Base-by-base conservation (phyloP, 2,888 invertebrate species). In the Eristalinus sepulchralis region DNA sequence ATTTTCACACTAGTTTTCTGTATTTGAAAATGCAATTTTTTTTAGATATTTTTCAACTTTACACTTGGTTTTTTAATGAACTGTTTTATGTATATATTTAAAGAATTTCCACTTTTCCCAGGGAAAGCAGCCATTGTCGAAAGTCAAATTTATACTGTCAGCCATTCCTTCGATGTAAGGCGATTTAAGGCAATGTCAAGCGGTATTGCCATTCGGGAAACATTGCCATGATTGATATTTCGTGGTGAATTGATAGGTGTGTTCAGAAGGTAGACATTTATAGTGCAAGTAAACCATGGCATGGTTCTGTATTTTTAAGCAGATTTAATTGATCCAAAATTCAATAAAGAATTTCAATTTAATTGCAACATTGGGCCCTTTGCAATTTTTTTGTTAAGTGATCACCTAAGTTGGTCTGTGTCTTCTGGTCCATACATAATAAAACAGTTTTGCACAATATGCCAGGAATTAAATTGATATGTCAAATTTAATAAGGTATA, bases 81-180 rank as follows among this genome's bases (percentile, higher is more conserved):
- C 82, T 85, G 85, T 70, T 67, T 76, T 62, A 22, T 86, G 80
- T 79, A 89, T 75, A 71, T 84, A 89, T 90, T 90, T 89, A 89
- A 83, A 89, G 89, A 89, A 90, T 91, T 91, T 90, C 88, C 90
- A 90, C 91, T 90, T 91, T 92, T 93, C 94, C 94, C 95, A 94
- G 95, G 95, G 95, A 96, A 96, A 96, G 95, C 95, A 95, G 95
- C 95, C 96, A 96, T 96, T 95, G 94, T 95, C 93, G 95, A 86
- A 95, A 95, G 95, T 96, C 96, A 97, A 96, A 97, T 98, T 96
- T 98, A 98, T 98, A 98, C 97, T 98, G 97, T 96, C 97, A 96
- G 97, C 97, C 97, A 97, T 97, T 95, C 96, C 96, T 96, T 95
- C 94, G 95, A 95, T 95, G 95, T 95, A 95, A 95, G 95, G 95